Percentiles rank a stretch among this genome's conserved stretches.
Evolutionary conservation across 2,113 vertebrate species (phyloP).

Genomic region (Haliaeetus leucogaster): DNA sequence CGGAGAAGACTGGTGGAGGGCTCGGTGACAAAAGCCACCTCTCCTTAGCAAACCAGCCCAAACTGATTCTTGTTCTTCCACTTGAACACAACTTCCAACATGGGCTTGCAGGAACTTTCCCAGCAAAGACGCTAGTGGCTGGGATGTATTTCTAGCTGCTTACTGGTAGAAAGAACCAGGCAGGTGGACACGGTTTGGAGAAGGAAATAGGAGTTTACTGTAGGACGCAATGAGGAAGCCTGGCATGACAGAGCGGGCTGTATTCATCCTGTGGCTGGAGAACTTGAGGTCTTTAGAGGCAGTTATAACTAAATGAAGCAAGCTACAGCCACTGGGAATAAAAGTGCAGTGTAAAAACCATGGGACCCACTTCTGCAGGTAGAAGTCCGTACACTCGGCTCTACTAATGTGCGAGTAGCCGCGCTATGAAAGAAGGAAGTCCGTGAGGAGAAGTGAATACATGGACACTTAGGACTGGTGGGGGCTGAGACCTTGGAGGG

Average conservation of each 20-base stretch:
- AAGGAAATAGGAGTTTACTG: background rate
- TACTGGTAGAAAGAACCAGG: background rate
- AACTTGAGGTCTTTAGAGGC: background rate
- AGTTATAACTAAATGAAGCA: background rate
- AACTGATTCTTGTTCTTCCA: background rate
- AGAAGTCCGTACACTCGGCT: background rate
- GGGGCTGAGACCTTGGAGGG: background rate
- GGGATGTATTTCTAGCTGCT: background rate
- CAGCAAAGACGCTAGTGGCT: background rate
- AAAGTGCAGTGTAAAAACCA: background rate
- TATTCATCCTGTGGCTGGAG: background rate
- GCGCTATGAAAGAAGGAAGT: background rate
- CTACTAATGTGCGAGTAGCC: background rate
- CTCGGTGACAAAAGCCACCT: background rate
- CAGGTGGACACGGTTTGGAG: background rate
- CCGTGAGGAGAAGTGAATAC: background rate
- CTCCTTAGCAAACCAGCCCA: background rate
- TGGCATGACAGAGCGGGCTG: rapidly evolving
- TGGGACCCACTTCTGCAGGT: background rate
- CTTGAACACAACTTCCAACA: background rate
- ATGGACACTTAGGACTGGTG: background rate
- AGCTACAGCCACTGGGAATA: background rate
- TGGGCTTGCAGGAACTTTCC: background rate
- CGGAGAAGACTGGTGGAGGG: background rate
- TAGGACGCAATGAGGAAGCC: background rate